A percentile compares a stretch with the other conserved stretches of the same genome.
These are phyloP conservation scores for Psix sp. DNA, from an alignment of 1,140 invertebrate genomes.

Conservation along the genomic window DNA sequence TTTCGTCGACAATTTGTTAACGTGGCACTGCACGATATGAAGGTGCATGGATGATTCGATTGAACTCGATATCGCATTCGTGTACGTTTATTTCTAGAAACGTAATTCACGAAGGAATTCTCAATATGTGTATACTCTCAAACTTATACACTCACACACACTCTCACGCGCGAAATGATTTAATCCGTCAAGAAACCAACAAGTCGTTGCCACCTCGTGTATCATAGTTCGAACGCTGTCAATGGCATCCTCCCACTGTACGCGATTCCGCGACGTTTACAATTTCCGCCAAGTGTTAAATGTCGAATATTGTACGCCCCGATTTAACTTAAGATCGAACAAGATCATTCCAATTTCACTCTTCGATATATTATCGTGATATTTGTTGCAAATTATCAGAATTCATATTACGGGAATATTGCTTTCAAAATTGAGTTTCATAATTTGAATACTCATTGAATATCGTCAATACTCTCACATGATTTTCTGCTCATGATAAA, in stretches of 20 bases:
- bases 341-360: constrained; percentile 1
- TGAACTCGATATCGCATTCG: constrained; percentile 52
- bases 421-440: no score
- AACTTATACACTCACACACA: no score
- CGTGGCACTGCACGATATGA: constrained; percentile 29
- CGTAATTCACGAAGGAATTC: constrained; percentile 23
- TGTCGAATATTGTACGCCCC: constrained; percentile 35
- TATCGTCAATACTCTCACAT: no score
- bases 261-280: constrained; percentile 69
- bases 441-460: no score
- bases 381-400: background rate
- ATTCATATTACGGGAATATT: no score
- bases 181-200: constrained; percentile 49
- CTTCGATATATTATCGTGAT: background rate
- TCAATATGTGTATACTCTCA: no score
- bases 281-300: constrained; percentile 66
- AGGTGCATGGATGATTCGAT: constrained; percentile 36
- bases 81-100: constrained; percentile 12
- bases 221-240: constrained; percentile 66
- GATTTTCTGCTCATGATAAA: no score
- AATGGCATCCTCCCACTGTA: constrained; percentile 68
- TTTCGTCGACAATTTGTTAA: constrained; percentile 43
- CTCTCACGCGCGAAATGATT: constrained; percentile 51
- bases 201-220: constrained; percentile 47
- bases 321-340: constrained; percentile 37